Conservation (phyloP, 2,888 invertebrate genomes). For the Dryomyza anilis region DNA sequence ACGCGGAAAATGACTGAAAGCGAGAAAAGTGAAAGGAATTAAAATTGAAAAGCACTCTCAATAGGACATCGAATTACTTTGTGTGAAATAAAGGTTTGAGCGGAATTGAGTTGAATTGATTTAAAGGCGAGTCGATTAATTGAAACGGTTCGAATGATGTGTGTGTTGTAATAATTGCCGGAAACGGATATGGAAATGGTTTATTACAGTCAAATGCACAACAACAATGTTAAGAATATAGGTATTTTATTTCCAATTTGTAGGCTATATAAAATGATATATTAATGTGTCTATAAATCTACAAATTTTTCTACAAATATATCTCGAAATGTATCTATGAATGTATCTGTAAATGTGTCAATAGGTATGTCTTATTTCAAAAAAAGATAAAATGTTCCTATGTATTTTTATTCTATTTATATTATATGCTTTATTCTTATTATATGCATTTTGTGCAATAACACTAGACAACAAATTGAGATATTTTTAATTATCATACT, state of each 20-base stretch:
- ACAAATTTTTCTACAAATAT: background rate
- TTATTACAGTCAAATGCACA: background rate
- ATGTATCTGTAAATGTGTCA: background rate
- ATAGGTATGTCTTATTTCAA: background rate
- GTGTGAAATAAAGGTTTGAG: background rate
- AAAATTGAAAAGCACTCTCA: too few relatives aligned
- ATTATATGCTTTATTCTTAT: too few relatives aligned
- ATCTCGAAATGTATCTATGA: background rate
- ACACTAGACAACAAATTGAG: too few relatives aligned
- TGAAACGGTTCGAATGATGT: background rate
- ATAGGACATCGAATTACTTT: too few relatives aligned
- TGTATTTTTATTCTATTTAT: too few relatives aligned
- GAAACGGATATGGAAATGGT: constrained; percentile 6
- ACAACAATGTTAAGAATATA: background rate
- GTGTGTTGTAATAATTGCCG: background rate
- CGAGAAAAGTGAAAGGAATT: background rate
- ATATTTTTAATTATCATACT: too few relatives aligned
- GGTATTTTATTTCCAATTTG: too few relatives aligned
- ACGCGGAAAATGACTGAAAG: constrained; percentile 78
- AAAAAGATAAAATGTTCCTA: too few relatives aligned
- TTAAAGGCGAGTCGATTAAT: background rate
- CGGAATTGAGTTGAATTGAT: background rate
- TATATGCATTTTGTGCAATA: too few relatives aligned
- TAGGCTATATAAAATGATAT: too few relatives aligned
- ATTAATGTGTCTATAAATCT: background rate